Conservation (phyloP, 2,113 vertebrate genomes). For the Cynopterus brachyotis region DNA sequence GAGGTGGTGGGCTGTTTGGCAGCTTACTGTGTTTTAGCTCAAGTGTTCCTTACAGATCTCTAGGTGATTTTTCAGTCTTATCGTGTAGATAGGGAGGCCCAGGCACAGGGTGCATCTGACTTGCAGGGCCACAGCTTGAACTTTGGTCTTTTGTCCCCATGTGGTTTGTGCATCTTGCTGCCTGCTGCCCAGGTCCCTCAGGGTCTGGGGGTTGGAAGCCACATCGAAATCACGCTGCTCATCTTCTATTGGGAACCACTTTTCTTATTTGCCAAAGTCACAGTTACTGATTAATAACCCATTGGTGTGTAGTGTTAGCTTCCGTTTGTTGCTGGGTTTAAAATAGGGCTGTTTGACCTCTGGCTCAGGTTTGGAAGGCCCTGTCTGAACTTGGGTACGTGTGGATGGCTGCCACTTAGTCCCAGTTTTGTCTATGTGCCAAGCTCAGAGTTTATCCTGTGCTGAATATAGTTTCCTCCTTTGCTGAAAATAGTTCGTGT, state of each 20-base stretch:
- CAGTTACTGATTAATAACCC: not conserved
- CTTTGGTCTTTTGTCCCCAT: not conserved
- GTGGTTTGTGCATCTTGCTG: not conserved
- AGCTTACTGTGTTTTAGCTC: not conserved
- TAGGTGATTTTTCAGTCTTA: not conserved
- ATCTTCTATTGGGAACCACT: not conserved
- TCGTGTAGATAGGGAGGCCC: not conserved
- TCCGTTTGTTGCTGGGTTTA: not conserved
- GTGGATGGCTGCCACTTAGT: not conserved
- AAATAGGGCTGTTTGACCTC: conserved; percentile 21
- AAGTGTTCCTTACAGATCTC: not conserved
- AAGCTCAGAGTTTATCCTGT: not conserved
- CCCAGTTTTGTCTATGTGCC: not conserved
- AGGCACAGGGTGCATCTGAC: not conserved
- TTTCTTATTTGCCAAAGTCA: not conserved
- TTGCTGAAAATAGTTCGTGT: conserved; percentile 10
- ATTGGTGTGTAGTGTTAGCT: not conserved
- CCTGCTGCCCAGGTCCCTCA: not conserved
- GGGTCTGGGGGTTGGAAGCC: not conserved
- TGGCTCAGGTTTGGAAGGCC: conserved; percentile 1
- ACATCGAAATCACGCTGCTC: not conserved
- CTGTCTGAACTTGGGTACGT: not conserved
- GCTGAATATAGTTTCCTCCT: conserved; percentile 30
- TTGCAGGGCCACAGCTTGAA: too few species aligned
- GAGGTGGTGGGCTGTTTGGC: not conserved